These are phyloP conservation scores for Cassiopea andromeda DNA, from an alignment of 30 jellyfish, hydroid and myxozoan genomes.

Conservation along the genomic window DNA sequence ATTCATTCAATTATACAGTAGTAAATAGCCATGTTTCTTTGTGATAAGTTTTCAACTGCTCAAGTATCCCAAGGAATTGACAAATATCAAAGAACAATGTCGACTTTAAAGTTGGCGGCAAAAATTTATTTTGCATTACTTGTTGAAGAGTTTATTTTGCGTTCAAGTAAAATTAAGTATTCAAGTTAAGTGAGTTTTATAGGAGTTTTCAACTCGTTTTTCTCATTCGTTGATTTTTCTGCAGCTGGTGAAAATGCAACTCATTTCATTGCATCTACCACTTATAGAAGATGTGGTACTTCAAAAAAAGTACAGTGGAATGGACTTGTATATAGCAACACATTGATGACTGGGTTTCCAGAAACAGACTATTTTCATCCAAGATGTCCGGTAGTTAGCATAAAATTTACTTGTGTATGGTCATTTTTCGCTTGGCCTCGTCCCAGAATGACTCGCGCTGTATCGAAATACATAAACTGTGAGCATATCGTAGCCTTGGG, in stretches of 20 bases:
- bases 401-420: conserved; percentile 58
- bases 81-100: too few relatives aligned
- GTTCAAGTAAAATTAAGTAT: too few relatives aligned
- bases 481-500: conserved; percentile 74
- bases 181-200: not conserved
- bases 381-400: conserved; percentile 75
- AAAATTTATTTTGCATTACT: too few relatives aligned
- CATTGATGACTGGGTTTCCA: conserved; percentile 57
- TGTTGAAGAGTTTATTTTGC: too few relatives aligned
- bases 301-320: conserved; percentile 46
- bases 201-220: not conserved
- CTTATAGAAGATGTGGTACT: conserved; percentile 58
- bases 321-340: conserved; percentile 64
- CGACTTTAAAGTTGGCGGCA: too few relatives aligned
- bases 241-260: conserved; percentile 68
- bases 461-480: conserved; percentile 49
- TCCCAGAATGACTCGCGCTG: conserved; percentile 59
- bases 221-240: not conserved
- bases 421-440: conserved; percentile 48
- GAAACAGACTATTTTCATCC: conserved; percentile 39
- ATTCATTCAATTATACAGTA: too few relatives aligned
- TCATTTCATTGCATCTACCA: conserved; percentile 64
- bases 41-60: too few relatives aligned
- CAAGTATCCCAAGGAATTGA: too few relatives aligned
- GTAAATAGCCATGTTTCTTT: too few relatives aligned